A percentile compares a stretch with the other conserved stretches of the same genome.
Conservation (phyloP, 2,113 vertebrate species). For the Periophthalmodon schlosseri region DNA sequence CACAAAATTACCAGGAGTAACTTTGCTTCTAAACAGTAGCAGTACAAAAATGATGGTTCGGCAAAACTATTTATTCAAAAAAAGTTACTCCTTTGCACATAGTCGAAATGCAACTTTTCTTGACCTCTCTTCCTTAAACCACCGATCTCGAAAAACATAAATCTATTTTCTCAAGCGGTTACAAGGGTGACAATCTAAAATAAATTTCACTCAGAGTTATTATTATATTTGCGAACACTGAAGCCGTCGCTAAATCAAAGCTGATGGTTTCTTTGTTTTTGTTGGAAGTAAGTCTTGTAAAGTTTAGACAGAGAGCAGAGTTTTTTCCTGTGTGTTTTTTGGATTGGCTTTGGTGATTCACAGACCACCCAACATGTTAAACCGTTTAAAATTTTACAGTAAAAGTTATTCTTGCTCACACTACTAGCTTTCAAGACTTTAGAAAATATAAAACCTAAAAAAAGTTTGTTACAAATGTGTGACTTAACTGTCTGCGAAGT, state of each 20-base stretch:
- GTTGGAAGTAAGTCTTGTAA: conserved; percentile 43
- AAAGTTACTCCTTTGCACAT: conserved; percentile 8
- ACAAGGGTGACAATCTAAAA: conserved; percentile 42
- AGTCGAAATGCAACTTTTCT: conserved; percentile 17
- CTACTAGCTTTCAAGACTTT: neutral
- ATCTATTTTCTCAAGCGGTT: conserved; percentile 43
- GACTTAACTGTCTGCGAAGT: neutral
- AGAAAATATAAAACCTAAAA: neutral
- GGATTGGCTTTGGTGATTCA: conserved; percentile 50
- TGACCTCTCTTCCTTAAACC: conserved; percentile 27
- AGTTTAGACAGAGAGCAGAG: conserved; percentile 32
- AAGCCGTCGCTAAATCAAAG: conserved; percentile 34
- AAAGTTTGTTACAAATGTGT: neutral
- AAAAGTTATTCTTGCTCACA: conserved; percentile 17
- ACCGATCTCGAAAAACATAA: conserved; percentile 39
- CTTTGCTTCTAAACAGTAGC: neutral
- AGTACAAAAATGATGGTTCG: neutral
- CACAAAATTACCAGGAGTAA: too few relatives aligned
- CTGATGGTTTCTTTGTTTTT: conserved; percentile 51
- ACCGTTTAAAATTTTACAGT: conserved; percentile 47
- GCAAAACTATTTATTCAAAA: neutral
- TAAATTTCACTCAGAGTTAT: conserved; percentile 43
- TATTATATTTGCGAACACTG: conserved; percentile 48
- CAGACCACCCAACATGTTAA: conserved; percentile 64
- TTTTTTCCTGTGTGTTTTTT: conserved; percentile 50